These are phyloP conservation scores for Heteromormyrus szaboi DNA, from an alignment of 2,797 vertebrate genomes.

Conservation along the genomic window DNA sequence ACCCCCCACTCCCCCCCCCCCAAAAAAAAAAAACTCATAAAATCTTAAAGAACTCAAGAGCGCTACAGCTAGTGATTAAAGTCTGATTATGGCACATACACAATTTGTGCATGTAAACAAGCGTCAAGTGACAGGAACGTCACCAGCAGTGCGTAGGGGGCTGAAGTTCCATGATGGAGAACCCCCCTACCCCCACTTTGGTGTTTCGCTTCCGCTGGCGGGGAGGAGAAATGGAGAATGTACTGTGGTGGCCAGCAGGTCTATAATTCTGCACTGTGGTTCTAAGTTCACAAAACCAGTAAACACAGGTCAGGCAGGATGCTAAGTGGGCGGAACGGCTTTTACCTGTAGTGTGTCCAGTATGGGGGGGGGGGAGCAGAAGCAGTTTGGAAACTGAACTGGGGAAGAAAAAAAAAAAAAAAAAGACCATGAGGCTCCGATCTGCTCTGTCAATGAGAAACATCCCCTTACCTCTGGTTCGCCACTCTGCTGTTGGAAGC, in stretches of 20 bases:
- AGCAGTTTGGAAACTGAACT: not conserved
- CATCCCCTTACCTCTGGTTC: not conserved
- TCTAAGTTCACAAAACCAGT: not conserved
- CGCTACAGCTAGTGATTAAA: slow-evolving; percentile 26
- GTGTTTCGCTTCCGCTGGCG: not conserved
- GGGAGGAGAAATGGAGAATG: not conserved
- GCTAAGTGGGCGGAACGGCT: not conserved
- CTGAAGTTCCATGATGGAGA: not conserved
- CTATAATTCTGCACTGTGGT: not conserved
- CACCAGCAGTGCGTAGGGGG: not conserved
- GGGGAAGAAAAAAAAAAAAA: not conserved
- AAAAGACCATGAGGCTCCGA: not conserved
- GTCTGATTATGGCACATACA: slow-evolving; percentile 28
- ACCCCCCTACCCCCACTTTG: not conserved
- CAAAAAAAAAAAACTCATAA: slow-evolving; percentile 12
- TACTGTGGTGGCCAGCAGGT: not conserved
- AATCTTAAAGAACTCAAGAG: slow-evolving; percentile 29
- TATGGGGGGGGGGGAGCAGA: not conserved
- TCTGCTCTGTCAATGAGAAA: not conserved
- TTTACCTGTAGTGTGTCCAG: not conserved
- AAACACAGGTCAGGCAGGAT: not conserved
- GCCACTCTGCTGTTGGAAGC: not conserved
- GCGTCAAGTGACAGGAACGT: slow-evolving; percentile 16
- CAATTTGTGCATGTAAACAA: slow-evolving; percentile 25
- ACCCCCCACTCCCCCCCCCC: too few relatives aligned